Evolutionary conservation across 2,797 vertebrate genomes (phyloP).

Genomic region (Simalia tracyae): DNA sequence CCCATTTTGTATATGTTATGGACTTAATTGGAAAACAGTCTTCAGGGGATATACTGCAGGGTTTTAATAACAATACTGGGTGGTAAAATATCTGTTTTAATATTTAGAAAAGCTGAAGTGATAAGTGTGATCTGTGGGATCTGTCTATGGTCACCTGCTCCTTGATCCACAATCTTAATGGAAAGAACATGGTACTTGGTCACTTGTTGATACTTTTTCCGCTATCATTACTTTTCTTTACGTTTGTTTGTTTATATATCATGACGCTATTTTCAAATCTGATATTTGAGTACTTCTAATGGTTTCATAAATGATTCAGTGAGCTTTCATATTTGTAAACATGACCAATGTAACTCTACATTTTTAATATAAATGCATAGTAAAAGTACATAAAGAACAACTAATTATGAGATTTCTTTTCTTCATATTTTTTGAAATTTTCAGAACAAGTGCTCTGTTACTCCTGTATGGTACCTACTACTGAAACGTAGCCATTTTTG

Average conservation of each 20-base stretch:
- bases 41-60: background rate
- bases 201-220: background rate
- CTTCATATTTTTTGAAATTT: background rate
- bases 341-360: background rate
- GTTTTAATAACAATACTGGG: background rate
- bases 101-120: background rate
- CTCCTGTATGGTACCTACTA: background rate
- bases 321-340: background rate
- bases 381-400: background rate
- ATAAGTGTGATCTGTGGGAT: background rate
- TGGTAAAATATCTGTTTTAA: background rate
- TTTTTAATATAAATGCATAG: background rate
- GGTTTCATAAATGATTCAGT: background rate
- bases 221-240: background rate
- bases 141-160: background rate
- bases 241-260: background rate
- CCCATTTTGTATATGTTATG: background rate
- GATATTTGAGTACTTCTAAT: background rate
- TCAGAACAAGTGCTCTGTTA: background rate
- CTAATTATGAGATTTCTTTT: background rate
- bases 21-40: background rate
- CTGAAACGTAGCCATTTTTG: background rate
- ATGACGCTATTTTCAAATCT: background rate
- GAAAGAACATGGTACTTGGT: background rate
- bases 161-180: background rate